Conservation (phyloP, 2,113 vertebrate genomes). For the Rhegmatorhina hoffmannsi region DNA sequence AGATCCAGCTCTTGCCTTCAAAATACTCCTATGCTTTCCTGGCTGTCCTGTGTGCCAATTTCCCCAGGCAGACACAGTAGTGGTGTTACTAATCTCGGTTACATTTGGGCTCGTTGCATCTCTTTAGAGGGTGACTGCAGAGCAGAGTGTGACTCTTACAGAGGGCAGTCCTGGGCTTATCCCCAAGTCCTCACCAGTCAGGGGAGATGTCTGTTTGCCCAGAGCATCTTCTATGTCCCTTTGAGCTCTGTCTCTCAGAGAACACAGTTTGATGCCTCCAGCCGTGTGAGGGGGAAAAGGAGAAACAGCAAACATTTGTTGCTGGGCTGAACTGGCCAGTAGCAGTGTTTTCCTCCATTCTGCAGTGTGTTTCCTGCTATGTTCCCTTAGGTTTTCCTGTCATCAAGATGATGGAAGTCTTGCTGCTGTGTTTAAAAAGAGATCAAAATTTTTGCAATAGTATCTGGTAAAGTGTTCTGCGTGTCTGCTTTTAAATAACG, state of each 20-base stretch:
- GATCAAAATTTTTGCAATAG: background rate
- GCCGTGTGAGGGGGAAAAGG: background rate
- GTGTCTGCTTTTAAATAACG: background rate
- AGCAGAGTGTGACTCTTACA: background rate
- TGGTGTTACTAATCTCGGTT: background rate
- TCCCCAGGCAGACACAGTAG: background rate
- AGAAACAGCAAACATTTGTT: background rate
- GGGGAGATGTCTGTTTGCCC: background rate
- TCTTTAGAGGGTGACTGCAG: background rate
- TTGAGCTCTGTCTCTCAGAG: background rate
- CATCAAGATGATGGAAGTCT: background rate
- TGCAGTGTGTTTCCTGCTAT: background rate
- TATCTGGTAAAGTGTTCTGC: background rate
- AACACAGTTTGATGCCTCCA: background rate
- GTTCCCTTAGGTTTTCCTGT: conserved; percentile 4
- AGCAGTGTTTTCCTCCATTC: background rate
- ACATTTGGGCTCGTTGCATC: background rate
- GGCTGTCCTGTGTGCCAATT: background rate
- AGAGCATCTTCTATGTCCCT: background rate
- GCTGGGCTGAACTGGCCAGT: background rate
- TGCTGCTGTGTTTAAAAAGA: background rate
- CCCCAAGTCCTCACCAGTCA: background rate
- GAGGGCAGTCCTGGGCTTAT: background rate
- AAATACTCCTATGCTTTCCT: background rate
- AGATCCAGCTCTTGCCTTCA: background rate